Evolutionary conservation across 2,888 invertebrate genomes (phyloP).

Genomic region (Epistrophe grossulariae): DNA sequence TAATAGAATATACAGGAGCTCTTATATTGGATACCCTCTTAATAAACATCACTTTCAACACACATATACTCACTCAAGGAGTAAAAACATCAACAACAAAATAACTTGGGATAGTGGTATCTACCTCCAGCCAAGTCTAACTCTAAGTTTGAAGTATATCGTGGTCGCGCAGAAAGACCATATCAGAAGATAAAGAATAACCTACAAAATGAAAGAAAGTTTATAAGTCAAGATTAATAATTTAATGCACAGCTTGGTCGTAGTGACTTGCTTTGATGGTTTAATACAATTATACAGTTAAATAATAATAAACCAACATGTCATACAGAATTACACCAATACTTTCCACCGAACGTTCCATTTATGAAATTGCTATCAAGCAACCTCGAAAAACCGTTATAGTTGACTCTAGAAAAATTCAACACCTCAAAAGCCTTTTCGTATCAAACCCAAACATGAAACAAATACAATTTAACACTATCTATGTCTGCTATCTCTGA

Average conservation of each 20-base stretch:
- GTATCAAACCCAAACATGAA: too few species aligned
- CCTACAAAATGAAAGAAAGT: slow-evolving; percentile 39
- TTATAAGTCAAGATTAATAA: slow-evolving; percentile 25
- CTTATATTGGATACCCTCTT: slow-evolving; percentile 65
- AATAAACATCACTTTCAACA: slow-evolving; percentile 44
- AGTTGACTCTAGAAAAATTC: too few species aligned
- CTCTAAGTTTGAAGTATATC: slow-evolving; percentile 26
- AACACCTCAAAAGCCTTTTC: too few species aligned
- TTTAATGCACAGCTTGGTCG: not conserved
- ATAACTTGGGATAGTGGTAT: not conserved
- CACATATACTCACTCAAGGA: not conserved
- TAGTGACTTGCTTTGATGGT: not conserved
- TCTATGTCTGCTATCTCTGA: too few species aligned
- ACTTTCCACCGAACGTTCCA: too few species aligned
- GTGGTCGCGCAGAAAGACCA: not conserved
- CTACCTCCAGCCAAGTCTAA: not conserved
- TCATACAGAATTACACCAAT: too few species aligned
- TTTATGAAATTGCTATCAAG: too few species aligned
- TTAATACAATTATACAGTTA: not conserved
- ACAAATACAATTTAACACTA: too few species aligned
- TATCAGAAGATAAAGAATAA: slow-evolving; percentile 11
- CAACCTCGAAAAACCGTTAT: too few species aligned
- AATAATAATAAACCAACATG: too few species aligned
- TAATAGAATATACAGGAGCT: slow-evolving; percentile 50
- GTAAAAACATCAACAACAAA: not conserved